Evolutionary conservation across 1,140 invertebrate genomes (phyloP), one percentile per base, ranked within the genome.

Genomic region (Polypedilum vanderplanki): DNA sequence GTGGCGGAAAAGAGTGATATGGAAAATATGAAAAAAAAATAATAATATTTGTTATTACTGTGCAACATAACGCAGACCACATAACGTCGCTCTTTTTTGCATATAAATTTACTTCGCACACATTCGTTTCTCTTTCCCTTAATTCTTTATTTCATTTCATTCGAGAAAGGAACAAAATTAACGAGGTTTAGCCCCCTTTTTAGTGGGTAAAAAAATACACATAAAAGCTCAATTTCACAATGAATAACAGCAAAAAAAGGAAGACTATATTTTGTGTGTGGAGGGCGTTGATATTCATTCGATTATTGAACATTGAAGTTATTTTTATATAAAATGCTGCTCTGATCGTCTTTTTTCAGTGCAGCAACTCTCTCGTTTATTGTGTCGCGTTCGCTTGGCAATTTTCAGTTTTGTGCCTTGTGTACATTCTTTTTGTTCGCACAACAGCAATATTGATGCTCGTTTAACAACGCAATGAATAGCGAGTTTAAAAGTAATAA

Each of bases 251-350:
- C 24, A 33, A 57, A 57, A 57, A 12, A n/a, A 57, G n/a, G n/a
- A 57, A 12, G 46, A 57, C 46, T 57, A 12, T 57, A 57, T 33
- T 33, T 33, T 33, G 46, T n/a, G 46, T 18, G 20, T 18, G 65
- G 65, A 70, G 65, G 65, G 65, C 65, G 65, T 70, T 17, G 65
- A 70, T 70, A 70, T 70, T 70, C 65, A 70, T 70, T 70, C 65
- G 65, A 70, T 70, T 70, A 70, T 70, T 70, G 65, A 70, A 70
- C 65, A 70, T 70, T 70, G 65, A 70, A 70, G 65, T 70, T 22
- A 18, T 57, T 57, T 57, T 57, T 57, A n/a, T 57, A n/a, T 57
- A 46, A 12, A n/a, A n/a, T 57, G 4, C n/a, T 57, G 65, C 18
- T 18, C 0, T 18, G 65, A 70, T 70, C 65, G 65, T 18, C 65